Percentiles rank a stretch among this genome's conserved stretches.
Conservation (phyloP, 1,140 invertebrate genomes). For the Hypothenemus hampei region DNA sequence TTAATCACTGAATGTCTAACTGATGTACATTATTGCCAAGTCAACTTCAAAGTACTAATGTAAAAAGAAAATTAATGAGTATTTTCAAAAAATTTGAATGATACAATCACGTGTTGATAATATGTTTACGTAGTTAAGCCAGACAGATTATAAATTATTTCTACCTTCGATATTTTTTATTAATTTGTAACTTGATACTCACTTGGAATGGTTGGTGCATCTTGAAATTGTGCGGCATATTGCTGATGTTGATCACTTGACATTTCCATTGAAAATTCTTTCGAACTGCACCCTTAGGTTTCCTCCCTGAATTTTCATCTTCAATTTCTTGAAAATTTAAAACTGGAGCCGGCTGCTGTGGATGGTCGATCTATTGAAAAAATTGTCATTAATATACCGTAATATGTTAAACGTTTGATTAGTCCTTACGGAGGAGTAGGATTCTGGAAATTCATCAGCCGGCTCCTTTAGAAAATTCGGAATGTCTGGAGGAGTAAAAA, state of each 20-base stretch:
- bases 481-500: conserved; percentile 76
- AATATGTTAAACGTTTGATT: neutral
- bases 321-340: conserved; percentile 46
- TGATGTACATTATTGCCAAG: too few relatives aligned
- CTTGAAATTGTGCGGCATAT: conserved; percentile 65
- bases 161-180: too few relatives aligned
- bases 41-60: too few relatives aligned
- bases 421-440: neutral
- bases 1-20: too few relatives aligned
- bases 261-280: conserved; percentile 66
- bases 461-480: conserved; percentile 51
- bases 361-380: conserved; percentile 18
- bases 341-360: conserved; percentile 44
- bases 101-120: too few relatives aligned
- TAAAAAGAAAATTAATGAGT: neutral
- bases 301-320: conserved; percentile 34
- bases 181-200: too few relatives aligned
- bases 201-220: conserved; percentile 35
- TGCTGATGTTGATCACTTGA: conserved; percentile 66
- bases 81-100: too few relatives aligned
- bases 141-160: too few relatives aligned
- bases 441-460: conserved; percentile 27
- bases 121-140: too few relatives aligned
- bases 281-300: conserved; percentile 31
- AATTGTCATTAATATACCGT: neutral